Evolutionary conservation across 2,113 vertebrate species (phyloP).

Genomic region (Microcebus lehilahytsara): DNA sequence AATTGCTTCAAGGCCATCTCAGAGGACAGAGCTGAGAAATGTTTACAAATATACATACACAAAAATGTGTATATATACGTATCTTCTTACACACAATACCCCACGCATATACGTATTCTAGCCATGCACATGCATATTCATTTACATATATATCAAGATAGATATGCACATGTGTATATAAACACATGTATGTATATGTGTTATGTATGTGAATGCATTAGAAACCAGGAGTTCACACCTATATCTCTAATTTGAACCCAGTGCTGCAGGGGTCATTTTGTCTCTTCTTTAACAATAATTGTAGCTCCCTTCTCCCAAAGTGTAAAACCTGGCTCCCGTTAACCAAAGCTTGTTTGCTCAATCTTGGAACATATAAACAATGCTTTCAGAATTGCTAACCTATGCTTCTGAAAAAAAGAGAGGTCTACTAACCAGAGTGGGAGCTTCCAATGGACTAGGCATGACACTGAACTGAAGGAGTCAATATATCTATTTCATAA

Average conservation of each 20-base stretch:
- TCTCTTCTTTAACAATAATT: not conserved
- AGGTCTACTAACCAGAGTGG: not conserved
- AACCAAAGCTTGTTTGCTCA: not conserved
- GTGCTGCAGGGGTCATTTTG: not conserved
- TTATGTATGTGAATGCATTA: not conserved
- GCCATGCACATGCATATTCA: not conserved
- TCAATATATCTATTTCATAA: not conserved
- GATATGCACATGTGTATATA: not conserved
- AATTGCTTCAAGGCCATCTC: not conserved
- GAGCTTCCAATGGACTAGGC: not conserved
- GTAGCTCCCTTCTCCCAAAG: not conserved
- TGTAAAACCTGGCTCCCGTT: not conserved
- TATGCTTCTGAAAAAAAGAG: not conserved
- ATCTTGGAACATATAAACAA: constrained; percentile 1
- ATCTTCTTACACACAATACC: not conserved
- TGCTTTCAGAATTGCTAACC: constrained; percentile 7
- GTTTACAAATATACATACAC: not conserved
- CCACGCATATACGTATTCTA: not conserved
- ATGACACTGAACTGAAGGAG: not conserved
- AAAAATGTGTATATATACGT: not conserved
- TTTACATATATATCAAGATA: not conserved
- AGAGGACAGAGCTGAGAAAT: not conserved
- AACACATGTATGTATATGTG: too few species aligned
- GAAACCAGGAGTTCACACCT: not conserved
- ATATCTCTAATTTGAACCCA: not conserved